Evolutionary conservation across 2,113 vertebrate genomes (phyloP), one percentile per base, ranked within the genome.

Genomic region (Cheilinus undulatus): DNA sequence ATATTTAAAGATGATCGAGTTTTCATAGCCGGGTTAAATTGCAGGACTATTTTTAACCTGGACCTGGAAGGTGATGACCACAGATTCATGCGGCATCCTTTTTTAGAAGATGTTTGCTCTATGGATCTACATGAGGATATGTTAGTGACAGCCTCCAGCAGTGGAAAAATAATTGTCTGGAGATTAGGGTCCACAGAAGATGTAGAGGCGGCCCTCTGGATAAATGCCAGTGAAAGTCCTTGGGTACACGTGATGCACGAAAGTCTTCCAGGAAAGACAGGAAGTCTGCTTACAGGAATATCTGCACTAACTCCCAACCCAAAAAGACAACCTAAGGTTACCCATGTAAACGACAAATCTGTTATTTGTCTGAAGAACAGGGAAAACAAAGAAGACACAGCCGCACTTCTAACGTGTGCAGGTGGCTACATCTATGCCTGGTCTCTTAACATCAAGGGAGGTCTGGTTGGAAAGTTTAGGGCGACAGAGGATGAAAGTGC

Each of bases 161-260:
- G 73, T 6, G 80, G 59, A 6, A 36, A 65, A 34, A 24, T 80
- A 2, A 17, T 70, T 3, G 12, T 61, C 17, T 83, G 82, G 19
- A 1, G 69, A 34, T 11, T 34, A 11, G 1, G 32, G 32, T 34
- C 32, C 32, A 0, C 8, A 0, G 1, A 71, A 1, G 45, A 5
- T 3, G 12, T 5, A 0, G 0, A 28, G 6, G 49, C 2, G 14
- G 1, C 23, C 15, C 26, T 10, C 43, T 78, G 19, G 10, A 11
- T 80, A 1, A 45, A 59, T 17, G 3, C 3, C 14, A 32, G 1
- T 2, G 6, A 14, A 2, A 54, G 17, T 30, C 53, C 57, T 1
- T 6, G 0, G 24, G 22, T 0, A 14, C 15, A 30, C 0, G 3
- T n/a, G 10, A 1, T 7, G 30, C 0, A 0, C 17, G 13, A 13